Evolutionary conservation across 2,888 invertebrate species (phyloP), one percentile per base, ranked within the genome.

Genomic region (Meandrusa payeni): DNA sequence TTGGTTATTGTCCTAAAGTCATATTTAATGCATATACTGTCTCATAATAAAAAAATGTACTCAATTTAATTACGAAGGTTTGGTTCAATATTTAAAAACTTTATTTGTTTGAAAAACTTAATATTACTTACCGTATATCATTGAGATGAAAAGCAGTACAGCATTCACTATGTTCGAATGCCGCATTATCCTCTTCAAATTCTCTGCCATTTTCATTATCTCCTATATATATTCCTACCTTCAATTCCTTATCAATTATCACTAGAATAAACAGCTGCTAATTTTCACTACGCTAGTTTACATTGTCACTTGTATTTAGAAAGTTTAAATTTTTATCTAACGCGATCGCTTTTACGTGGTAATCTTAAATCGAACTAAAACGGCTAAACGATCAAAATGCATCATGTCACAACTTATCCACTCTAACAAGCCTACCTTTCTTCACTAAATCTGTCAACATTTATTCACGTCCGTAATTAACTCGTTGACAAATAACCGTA

Each of bases 401-500:
- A 66, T 73, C 61, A 51, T 69, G 64, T 72, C 76, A 76, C 73
- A 69, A 77, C 59, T 69, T 68, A 69, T 66, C 54, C 42, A 48
- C 49, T 54, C 52, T 62, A 59, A 71, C 59, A 64, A 57, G 61
- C 59, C 63, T 68, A 67, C 59, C 58, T 64, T 68, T 57, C 66
- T 57, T 57, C 62, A 75, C 65, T 77, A 76, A 77, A 77, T 72
- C 72, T 73, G 73, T 81, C 81, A 76, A 66, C 76, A 68, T 74
- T 69, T 69, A 74, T 72, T 68, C 68, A 60, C 65, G 59, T 61
- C 52, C 53, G 52, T 74, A 76, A 81, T 81, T 78, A 83, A 77
- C 74, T 60, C 71, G 76, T 67, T 78, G 81, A 86, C 82, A 80
- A 81, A 85, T 80, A 67, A 69, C 69, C 64, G 69, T 72, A 77